Conservation (phyloP, 2,797 vertebrate genomes). For the Sebastes taczanowskii region DNA sequence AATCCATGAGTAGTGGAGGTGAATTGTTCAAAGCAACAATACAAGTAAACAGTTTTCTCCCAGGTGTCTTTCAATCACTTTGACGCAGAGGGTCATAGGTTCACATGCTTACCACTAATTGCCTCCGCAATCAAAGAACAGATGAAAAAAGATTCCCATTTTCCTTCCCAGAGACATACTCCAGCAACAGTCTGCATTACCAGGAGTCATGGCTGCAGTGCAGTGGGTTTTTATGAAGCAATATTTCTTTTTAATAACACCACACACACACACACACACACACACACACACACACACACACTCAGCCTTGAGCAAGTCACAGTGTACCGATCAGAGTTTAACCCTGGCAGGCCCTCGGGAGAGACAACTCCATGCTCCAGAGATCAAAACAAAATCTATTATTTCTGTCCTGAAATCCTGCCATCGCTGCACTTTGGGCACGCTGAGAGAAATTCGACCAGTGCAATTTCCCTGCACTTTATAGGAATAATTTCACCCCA, state of each 20-base stretch:
- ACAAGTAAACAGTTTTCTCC: slow-evolving; percentile 34
- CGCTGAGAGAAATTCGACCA: slow-evolving; percentile 29
- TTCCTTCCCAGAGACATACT: slow-evolving; percentile 34
- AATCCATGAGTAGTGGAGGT: not conserved
- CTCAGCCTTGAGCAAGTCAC: slow-evolving; percentile 65
- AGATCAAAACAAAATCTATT: slow-evolving; percentile 66
- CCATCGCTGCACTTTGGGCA: slow-evolving; percentile 45
- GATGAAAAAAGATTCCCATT: slow-evolving; percentile 30
- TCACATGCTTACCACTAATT: slow-evolving; percentile 60
- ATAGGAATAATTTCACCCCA: slow-evolving; percentile 34
- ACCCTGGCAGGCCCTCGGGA: slow-evolving; percentile 64
- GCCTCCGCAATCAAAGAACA: slow-evolving; percentile 47
- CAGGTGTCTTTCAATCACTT: slow-evolving; percentile 44
- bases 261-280: slow-evolving; percentile 18
- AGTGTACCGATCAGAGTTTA: slow-evolving; percentile 71
- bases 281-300: slow-evolving; percentile 12
- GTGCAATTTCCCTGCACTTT: slow-evolving; percentile 49
- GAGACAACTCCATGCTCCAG: slow-evolving; percentile 45
- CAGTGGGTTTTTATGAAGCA: slow-evolving; percentile 76
- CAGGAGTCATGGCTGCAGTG: slow-evolving; percentile 60
- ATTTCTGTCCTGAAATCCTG: slow-evolving; percentile 56
- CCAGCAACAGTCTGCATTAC: slow-evolving; percentile 55
- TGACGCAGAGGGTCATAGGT: slow-evolving; percentile 18
- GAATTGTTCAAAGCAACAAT: slow-evolving; percentile 36
- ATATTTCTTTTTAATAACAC: slow-evolving; percentile 81